These are phyloP conservation scores for Aphidoletes aphidimyza DNA, from an alignment of 2,888 invertebrate genomes.

Conservation along the genomic window DNA sequence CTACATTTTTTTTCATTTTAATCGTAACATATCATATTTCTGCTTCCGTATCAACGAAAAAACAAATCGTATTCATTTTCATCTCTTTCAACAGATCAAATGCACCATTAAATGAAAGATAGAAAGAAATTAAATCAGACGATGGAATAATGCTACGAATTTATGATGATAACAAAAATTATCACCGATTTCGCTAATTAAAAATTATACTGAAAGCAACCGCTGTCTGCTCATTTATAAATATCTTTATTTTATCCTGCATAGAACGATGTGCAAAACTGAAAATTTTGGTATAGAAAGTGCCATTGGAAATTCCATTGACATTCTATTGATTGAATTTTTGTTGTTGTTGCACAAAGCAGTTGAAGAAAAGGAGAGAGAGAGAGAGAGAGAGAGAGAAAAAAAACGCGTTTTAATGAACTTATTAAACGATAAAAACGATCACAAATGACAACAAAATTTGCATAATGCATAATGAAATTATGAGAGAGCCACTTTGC, in stretches of 20 bases:
- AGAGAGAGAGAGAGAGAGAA: too few relatives aligned
- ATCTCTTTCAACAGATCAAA: too few relatives aligned
- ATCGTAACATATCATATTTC: not conserved
- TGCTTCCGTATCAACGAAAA: not conserved
- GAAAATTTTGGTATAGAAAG: not conserved
- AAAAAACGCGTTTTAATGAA: too few relatives aligned
- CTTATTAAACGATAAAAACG: not conserved
- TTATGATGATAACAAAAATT: not conserved
- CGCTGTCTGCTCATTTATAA: too few relatives aligned
- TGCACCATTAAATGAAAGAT: not conserved
- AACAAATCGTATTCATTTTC: not conserved
- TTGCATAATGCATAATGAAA: constrained; percentile 5
- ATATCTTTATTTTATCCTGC: too few relatives aligned
- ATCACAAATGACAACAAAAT: not conserved
- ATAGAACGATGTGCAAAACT: too few relatives aligned
- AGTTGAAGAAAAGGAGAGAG: too few relatives aligned
- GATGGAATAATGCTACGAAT: not conserved
- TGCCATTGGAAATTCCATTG: not conserved
- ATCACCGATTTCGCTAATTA: not conserved
- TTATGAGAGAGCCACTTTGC: not conserved
- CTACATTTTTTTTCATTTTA: not conserved
- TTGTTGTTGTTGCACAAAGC: too few relatives aligned
- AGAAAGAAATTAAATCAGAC: not conserved
- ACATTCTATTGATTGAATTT: too few relatives aligned
- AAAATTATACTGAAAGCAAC: too few relatives aligned